Conservation (phyloP, 2,797 vertebrate species). For the Dallia pectoralis region DNA sequence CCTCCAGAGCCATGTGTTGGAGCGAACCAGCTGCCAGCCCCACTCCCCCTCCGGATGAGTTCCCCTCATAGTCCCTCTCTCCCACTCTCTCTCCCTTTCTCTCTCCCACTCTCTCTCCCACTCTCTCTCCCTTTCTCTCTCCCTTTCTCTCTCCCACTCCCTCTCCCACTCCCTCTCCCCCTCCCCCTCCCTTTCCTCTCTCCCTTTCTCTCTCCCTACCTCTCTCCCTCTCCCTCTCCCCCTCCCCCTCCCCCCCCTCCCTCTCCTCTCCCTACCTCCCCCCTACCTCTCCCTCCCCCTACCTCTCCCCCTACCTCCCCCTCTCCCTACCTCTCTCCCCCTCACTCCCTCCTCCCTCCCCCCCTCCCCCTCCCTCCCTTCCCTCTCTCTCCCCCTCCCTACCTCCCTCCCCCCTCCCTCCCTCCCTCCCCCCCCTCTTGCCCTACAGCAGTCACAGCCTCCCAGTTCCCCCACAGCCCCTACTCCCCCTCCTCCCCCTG, state of each 20-base stretch:
- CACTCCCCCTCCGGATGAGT: conserved; percentile 67
- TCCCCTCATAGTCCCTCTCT: conserved; percentile 43
- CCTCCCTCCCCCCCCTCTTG: neutral
- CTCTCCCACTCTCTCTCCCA: conserved; percentile 12
- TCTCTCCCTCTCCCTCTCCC: conserved; percentile 19
- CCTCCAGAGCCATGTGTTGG: conserved; percentile 36
- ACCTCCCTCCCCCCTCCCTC: conserved; percentile 34
- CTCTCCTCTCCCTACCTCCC: too few relatives aligned
- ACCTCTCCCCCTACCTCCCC: too few relatives aligned
- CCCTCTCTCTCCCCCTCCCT: conserved; percentile 35
- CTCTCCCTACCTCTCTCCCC: conserved; percentile 40
- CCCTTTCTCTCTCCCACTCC: conserved; percentile 39
- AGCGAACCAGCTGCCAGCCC: conserved; percentile 69
- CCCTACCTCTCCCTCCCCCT: conserved; percentile 55
- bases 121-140: conserved; percentile 1
- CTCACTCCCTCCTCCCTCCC: conserved; percentile 63
- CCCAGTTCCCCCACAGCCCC: too few relatives aligned
- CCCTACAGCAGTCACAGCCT: too few relatives aligned
- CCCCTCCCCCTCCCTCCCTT: conserved; percentile 68
- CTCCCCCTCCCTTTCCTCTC: conserved; percentile 48
- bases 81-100: conserved; percentile 35
- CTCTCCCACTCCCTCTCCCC: conserved; percentile 17
- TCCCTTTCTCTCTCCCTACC: conserved; percentile 35
- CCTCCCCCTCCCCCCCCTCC: conserved; percentile 1
- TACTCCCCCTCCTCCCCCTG: too few relatives aligned